Evolutionary conservation across 53 echinoderm and acorn worm genomes (phyloP).

Genomic region (Paelopatides confundens): DNA sequence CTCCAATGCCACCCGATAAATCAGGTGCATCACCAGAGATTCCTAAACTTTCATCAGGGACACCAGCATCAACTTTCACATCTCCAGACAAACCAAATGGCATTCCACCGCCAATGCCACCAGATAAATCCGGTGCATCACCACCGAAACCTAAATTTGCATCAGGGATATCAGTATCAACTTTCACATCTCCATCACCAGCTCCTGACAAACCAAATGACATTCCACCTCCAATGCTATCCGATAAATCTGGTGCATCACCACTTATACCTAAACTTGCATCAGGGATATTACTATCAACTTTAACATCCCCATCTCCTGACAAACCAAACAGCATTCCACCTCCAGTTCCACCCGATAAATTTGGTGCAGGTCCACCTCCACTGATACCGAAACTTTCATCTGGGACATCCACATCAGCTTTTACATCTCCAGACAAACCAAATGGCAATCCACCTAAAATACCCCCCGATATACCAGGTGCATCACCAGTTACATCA

Average conservation of each 20-base stretch:
- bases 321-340: conserved; percentile 12
- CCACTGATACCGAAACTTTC: neutral
- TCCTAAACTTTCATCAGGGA: neutral
- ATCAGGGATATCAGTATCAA: conserved; percentile 46
- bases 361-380: neutral
- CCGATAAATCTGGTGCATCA: conserved; percentile 1
- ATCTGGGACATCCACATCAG: conserved; percentile 3
- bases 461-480: neutral
- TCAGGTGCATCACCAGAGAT: neutral
- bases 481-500: too few species aligned
- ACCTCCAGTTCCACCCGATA: conserved; percentile 22
- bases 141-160: neutral
- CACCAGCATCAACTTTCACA: neutral
- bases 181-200: neutral
- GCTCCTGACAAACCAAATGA: neutral
- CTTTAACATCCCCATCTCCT: neutral
- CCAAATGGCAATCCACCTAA: neutral
- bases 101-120: neutral
- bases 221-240: neutral
- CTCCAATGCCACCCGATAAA: conserved; percentile 2
- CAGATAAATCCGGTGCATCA: neutral
- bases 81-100: conserved; percentile 12
- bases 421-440: neutral
- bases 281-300: neutral
- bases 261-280: conserved; percentile 9